Conservation (phyloP, 1,140 invertebrate genomes). For the Drosophila guanche region DNA sequence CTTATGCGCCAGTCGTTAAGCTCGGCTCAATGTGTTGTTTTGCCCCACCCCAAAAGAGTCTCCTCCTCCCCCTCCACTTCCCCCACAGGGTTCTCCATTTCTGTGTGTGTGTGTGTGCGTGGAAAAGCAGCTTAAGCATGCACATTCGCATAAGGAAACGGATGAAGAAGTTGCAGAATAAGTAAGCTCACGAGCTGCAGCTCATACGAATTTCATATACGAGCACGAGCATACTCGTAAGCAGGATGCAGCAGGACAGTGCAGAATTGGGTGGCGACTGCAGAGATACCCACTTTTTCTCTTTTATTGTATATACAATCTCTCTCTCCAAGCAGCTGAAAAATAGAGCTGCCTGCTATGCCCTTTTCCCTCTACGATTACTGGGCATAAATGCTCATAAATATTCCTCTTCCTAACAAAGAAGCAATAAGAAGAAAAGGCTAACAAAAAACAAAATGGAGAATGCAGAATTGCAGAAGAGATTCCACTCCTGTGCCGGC, state of each 20-base stretch:
- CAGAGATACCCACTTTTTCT: too few relatives aligned
- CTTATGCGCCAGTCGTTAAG: constrained; percentile 71
- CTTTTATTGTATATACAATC: too few relatives aligned
- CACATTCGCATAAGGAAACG: constrained; percentile 69
- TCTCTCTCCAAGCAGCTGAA: too few relatives aligned
- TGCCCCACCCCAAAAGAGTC: constrained; percentile 26
- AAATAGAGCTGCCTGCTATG: not conserved
- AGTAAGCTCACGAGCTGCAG: constrained; percentile 59
- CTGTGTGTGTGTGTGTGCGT: constrained; percentile 26
- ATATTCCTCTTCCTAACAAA: constrained; percentile 42
- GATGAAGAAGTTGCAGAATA: constrained; percentile 79
- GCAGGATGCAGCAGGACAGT: too few relatives aligned
- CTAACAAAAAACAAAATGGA: not conserved
- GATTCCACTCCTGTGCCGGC: not conserved
- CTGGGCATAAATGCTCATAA: constrained; percentile 41
- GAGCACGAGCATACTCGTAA: constrained; percentile 27
- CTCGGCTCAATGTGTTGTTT: constrained; percentile 57
- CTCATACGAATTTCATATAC: constrained; percentile 54
- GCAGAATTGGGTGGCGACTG: too few relatives aligned
- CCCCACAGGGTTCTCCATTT: not conserved
- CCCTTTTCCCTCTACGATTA: too few relatives aligned
- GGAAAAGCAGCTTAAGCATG: constrained; percentile 66
- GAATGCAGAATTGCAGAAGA: constrained; percentile 6
- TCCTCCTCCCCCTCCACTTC: constrained; percentile 1
- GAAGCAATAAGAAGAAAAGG: constrained; percentile 15